phyloP scores from a whole-genome alignment of 2,113 vertebrate species.

The Odocoileus virginianus region DNA sequence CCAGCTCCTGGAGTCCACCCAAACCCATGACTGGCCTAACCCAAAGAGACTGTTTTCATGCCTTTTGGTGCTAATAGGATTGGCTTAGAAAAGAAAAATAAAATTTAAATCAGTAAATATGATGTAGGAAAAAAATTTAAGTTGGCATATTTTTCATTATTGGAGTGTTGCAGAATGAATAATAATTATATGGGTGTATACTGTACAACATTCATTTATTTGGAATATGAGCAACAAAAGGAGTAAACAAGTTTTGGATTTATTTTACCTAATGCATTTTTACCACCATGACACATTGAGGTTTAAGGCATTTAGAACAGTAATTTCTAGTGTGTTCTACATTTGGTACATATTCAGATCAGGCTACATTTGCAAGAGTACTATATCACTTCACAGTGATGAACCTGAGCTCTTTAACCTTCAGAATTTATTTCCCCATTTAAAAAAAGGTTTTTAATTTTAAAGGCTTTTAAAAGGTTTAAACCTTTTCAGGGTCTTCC shows the following conservation, averaged over 20 bases:
- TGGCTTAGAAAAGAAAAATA: conserved; percentile 1
- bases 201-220: neutral
- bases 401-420: neutral
- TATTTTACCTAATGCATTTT: conserved; percentile 31
- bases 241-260: neutral
- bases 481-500: neutral
- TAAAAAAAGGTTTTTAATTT: neutral
- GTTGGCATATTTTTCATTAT: neutral
- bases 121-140: neutral
- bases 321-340: neutral
- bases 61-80: neutral
- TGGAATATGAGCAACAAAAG: conserved; percentile 9
- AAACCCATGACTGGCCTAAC: neutral
- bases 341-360: conserved; percentile 1
- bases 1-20: too few species aligned
- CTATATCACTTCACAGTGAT: neutral
- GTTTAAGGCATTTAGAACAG: neutral
- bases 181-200: neutral
- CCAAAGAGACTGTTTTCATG: neutral
- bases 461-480: neutral
- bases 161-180: neutral
- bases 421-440: conserved; percentile 15
- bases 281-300: neutral
- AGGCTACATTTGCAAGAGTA: neutral
- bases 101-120: conserved; percentile 23